Evolutionary conservation across 2,888 invertebrate genomes (phyloP), one percentile per base, ranked within the genome.

Genomic region (Cantharis nigra): DNA sequence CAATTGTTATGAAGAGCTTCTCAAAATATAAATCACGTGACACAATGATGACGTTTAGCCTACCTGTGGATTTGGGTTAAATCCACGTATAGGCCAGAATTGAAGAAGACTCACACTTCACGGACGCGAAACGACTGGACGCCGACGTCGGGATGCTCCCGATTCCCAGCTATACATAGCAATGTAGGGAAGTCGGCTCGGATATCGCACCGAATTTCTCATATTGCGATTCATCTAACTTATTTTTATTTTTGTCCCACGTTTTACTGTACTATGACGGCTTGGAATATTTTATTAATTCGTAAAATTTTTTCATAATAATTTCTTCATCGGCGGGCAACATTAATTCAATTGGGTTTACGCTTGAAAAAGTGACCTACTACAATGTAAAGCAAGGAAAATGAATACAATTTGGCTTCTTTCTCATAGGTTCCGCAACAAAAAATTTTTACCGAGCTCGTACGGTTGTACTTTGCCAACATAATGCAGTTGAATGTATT

Each of bases 11-110:
- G 49, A 49, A 49, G 49, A 49, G 49, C 49, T n/a, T 49, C n/a
- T 49, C 49, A 49, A 49, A 49, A 49, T 49, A 49, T 49, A 49
- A 49, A n/a, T 18, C 70, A 72, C 71, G 70, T 71, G 74, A 69
- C 64, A 72, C 30, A 30, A 30, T n/a, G 79, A 72, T 83, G 83
- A 83, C 83, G 82, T 77, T 74, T 74, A 75, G 78, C 86, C 86
- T 87, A 87, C 87, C 87, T 87, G 87, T 87, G 85, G 87, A 86
- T 86, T 81, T 80, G 81, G 85, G 84, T 83, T 81, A 83, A 83
- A 85, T 84, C 84, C 85, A 85, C 84, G 85, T 85, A 85, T 85
- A 84, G 81, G 76, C 80, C 78, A 79, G 83, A 81, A 79, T 80
- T 82, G 82, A 83, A 80, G 83, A 81, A 84, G 85, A 83, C 82